Percentiles rank a stretch among this genome's conserved stretches.
Evolutionary conservation across 1,140 invertebrate genomes (phyloP).

Genomic region (Drosophila kanapiae): DNA sequence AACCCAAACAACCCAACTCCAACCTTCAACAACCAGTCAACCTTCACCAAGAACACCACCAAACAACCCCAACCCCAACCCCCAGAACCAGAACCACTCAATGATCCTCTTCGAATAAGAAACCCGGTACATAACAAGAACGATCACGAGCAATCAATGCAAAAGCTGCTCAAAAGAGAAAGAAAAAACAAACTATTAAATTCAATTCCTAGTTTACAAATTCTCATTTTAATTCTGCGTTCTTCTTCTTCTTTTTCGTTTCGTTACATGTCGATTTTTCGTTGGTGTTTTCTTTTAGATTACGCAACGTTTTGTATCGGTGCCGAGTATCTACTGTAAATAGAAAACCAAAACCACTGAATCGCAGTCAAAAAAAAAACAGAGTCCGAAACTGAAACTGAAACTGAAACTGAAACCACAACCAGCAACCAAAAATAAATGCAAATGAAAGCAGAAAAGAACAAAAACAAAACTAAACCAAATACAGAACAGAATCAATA

Average conservation of each 20-base stretch:
- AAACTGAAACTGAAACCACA: conserved; percentile 50
- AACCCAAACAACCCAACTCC: conserved; percentile 8
- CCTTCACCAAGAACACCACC: conserved; percentile 20
- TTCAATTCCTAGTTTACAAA: conserved; percentile 61
- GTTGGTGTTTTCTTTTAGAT: conserved; percentile 81
- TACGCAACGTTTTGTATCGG: conserved; percentile 85
- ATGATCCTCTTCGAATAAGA: conserved; percentile 14
- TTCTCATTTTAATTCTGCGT: conserved; percentile 79
- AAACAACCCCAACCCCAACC: conserved; percentile 31
- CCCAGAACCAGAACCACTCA: conserved; percentile 17
- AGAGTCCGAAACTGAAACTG: conserved; percentile 25
- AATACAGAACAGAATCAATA: conserved; percentile 29
- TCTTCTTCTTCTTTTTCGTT: conserved; percentile 75
- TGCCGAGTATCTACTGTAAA: conserved; percentile 85
- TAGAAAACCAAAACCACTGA: conserved; percentile 57
- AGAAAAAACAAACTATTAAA: conserved; percentile 19
- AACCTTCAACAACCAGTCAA: conserved; percentile 16
- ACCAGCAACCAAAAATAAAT: conserved; percentile 59
- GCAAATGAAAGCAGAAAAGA: conserved; percentile 31
- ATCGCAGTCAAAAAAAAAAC: conserved; percentile 39
- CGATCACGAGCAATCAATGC: conserved; percentile 35
- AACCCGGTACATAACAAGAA: conserved; percentile 76
- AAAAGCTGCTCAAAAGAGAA: conserved; percentile 31
- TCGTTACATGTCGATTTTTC: conserved; percentile 83
- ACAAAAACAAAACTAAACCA: conserved; percentile 30